Base-by-base conservation (phyloP, 1,140 invertebrate species). In the Lasioglossum albipes region DNA sequence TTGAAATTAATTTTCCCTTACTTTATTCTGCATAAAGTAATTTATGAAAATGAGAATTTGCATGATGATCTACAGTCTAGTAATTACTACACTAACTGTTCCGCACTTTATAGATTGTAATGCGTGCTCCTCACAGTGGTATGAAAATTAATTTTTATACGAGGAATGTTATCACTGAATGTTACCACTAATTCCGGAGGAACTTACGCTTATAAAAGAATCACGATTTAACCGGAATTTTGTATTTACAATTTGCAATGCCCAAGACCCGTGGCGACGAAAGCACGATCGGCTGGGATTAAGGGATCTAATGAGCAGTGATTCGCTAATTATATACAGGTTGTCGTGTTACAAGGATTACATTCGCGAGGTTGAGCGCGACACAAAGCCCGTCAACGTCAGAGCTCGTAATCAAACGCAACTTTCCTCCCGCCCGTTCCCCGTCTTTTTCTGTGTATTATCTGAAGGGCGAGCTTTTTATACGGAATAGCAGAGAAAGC, bases 251-350 rank as follows among this genome's bases (percentile, higher is more conserved):
- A 45, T 64, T 49, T 7, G 22, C 6, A 42, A 13, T 22, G 7
- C 49, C 49, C 10, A 1, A 10, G 27, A 52, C 27, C 36, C 20
- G 42, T 18, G 12, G 20, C 27, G 42, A 10, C 20, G 31, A 66
- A 36, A 36, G 5, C 52, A 18, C 13, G 16, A 20, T 65, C 16
- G 42, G 42, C 67, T 67, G 13, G 10, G 31, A 67, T 42, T 67
- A 67, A 67, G 10, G 13, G n/a, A 54, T 67, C 2, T 36, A 20
- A 42, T 45, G 49, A 27, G n/a, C 45, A 41, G 7, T 13, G 64
- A 54, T 36, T 67, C 45, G 45, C 65, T 75, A 75, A 75, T 75
- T 75, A 67, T 75, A 67, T 45, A 27, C 2, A 12, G 20, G n/a
- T 20, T 7, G 13, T 16, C 2, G 31, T 20, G 16, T 18, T 0